These are phyloP conservation scores for Ornithoptera priamus DNA, from an alignment of 2,888 invertebrate species.

Conservation along the genomic window DNA sequence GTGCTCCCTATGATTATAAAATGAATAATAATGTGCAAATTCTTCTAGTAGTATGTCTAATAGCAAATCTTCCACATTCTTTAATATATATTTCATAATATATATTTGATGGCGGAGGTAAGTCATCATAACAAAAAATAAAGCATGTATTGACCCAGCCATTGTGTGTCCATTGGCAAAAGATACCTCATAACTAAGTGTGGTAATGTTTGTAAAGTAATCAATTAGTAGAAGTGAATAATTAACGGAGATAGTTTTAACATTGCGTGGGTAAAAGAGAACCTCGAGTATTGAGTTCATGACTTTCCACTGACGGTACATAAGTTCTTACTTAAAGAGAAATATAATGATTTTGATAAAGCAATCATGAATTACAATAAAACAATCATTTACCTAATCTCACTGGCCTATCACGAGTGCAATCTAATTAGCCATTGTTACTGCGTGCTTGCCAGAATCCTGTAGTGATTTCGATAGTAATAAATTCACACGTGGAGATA, in stretches of 20 bases:
- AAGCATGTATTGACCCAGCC: background rate
- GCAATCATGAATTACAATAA: conserved; percentile 5
- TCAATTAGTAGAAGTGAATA: conserved; percentile 35
- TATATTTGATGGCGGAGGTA: too few species aligned
- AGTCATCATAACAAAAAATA: too few species aligned
- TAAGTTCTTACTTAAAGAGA: conserved; percentile 23
- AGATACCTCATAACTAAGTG: background rate
- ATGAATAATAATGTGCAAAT: too few species aligned
- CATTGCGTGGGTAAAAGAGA: conserved; percentile 20
- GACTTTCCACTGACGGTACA: conserved; percentile 21
- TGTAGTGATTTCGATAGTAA: background rate
- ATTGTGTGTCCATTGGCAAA: background rate
- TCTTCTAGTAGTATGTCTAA: too few species aligned
- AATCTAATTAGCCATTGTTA: conserved; percentile 9
- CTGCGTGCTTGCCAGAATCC: background rate
- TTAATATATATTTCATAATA: too few species aligned
- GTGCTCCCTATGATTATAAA: too few species aligned
- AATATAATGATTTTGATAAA: conserved; percentile 18
- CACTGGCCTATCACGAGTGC: conserved; percentile 21
- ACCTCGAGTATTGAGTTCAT: conserved; percentile 17
- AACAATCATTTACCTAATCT: conserved; percentile 8
- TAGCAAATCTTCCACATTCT: too few species aligned
- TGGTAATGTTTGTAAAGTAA: background rate
- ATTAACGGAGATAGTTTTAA: conserved; percentile 38
- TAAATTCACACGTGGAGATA: background rate